Conservation (phyloP, 2,888 invertebrate genomes). For the Amphipoea oculea region DNA sequence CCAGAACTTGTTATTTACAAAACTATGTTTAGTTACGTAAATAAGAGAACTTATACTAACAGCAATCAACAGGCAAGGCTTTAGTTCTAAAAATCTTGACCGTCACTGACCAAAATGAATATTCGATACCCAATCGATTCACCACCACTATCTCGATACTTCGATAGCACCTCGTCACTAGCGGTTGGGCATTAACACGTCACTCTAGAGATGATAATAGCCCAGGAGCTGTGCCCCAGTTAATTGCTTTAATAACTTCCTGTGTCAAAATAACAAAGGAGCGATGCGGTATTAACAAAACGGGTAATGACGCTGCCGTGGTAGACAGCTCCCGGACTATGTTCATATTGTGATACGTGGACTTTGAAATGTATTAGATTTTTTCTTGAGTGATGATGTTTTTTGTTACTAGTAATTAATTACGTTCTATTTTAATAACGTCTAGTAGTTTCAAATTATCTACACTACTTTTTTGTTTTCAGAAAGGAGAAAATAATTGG, state of each 20-base stretch:
- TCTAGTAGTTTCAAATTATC: not conserved
- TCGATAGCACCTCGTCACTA: conserved; percentile 71
- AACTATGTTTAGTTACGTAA: not conserved
- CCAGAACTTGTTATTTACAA: not conserved
- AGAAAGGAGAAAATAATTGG: not conserved
- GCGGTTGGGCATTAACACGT: conserved; percentile 87
- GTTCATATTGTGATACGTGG: conserved; percentile 73
- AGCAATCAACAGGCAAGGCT: not conserved
- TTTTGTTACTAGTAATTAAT: conserved; percentile 32
- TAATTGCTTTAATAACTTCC: conserved; percentile 91
- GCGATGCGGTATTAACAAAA: conserved; percentile 86
- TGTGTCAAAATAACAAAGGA: conserved; percentile 91
- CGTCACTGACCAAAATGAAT: not conserved
- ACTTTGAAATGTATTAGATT: conserved; percentile 53
- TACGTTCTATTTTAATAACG: not conserved
- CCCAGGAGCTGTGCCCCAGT: conserved; percentile 88
- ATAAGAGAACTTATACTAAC: not conserved
- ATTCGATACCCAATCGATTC: conserved; percentile 52
- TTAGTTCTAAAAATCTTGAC: not conserved
- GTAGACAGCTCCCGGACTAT: conserved; percentile 77
- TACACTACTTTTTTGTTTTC: not conserved
- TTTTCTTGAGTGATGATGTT: not conserved
- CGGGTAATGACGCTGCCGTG: conserved; percentile 80
- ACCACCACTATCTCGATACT: conserved; percentile 15
- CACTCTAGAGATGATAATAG: conserved; percentile 90